Conservation (phyloP, 2,113 vertebrate genomes). For the human (Homo sapiens) region GRCh38 chr3:193982001-193982500, state of each 20-base stretch:
- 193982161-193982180: not conserved
- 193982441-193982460: constrained; percentile 42
- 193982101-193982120: not conserved
- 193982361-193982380: constrained; percentile 47
- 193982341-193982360: constrained; percentile 67
- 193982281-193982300: not conserved
- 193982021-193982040: not conserved
- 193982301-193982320: constrained; percentile 13
- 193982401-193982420: constrained; percentile 40
- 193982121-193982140: not conserved
- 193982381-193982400: constrained; percentile 57
- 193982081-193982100: not conserved
- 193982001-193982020: not conserved
- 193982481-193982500: constrained; percentile 65
- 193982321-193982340: constrained; percentile 32
- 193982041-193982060: not conserved
- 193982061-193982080: not conserved
- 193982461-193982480: constrained; percentile 56
- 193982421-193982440: constrained; percentile 56
- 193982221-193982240: not conserved
- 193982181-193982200: not conserved
- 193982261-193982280: constrained; percentile 1
- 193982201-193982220: not conserved
- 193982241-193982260: not conserved
- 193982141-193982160: not conserved